Evolutionary conservation across 2,113 vertebrate genomes (phyloP).

Genomic region (Siniperca knerii): DNA sequence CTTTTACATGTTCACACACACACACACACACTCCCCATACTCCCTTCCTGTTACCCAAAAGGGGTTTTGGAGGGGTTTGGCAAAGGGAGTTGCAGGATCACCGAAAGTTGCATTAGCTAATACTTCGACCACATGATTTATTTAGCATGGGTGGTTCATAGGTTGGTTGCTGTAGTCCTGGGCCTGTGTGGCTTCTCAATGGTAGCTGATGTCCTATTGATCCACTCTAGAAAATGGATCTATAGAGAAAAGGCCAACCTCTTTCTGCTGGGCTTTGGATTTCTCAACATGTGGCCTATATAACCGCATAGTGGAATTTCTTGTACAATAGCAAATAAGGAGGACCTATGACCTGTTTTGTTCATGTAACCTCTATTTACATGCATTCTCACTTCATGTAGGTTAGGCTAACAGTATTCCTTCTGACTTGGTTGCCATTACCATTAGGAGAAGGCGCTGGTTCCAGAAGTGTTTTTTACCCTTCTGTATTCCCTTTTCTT

Average conservation of each 20-base stretch:
- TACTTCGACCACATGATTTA: slow-evolving; percentile 32
- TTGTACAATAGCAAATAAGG: not conserved
- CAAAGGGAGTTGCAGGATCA: slow-evolving; percentile 14
- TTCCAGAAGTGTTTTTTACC: too few relatives aligned
- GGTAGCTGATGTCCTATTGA: slow-evolving; percentile 58
- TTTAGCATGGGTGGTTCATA: slow-evolving; percentile 30
- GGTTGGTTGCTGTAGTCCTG: slow-evolving; percentile 30
- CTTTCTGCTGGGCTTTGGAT: slow-evolving; percentile 21
- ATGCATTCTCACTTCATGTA: not conserved
- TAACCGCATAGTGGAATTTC: not conserved
- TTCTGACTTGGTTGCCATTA: not conserved
- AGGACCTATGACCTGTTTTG: slow-evolving; percentile 10
- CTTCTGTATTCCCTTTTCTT: too few relatives aligned
- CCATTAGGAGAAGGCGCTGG: too few relatives aligned
- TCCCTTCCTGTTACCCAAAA: slow-evolving; percentile 18
- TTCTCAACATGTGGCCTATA: not conserved
- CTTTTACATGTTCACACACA: slow-evolving; percentile 17
- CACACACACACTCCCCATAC: not conserved
- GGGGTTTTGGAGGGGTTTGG: not conserved
- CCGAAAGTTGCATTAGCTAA: slow-evolving; percentile 26
- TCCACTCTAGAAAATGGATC: slow-evolving; percentile 34
- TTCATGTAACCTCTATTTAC: slow-evolving; percentile 9
- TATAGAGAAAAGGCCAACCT: slow-evolving; percentile 27
- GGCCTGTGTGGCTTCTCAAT: slow-evolving; percentile 28
- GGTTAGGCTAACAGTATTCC: not conserved